Base-by-base conservation (phyloP, 2,888 invertebrate species). In the Drosophila basisetae region DNA sequence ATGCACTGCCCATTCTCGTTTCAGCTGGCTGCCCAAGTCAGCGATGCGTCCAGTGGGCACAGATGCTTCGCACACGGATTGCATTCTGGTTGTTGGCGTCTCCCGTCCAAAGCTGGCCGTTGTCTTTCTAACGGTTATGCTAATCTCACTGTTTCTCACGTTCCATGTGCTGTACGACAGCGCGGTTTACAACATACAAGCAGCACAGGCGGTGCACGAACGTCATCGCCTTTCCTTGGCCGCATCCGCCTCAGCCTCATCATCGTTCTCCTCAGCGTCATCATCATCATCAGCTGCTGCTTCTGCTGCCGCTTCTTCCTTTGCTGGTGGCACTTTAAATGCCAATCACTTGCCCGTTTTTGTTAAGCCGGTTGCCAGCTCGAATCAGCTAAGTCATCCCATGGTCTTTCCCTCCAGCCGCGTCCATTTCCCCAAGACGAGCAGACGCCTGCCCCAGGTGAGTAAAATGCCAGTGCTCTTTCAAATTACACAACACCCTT, bases 141-240 rank as follows among this genome's bases (percentile, higher is more conserved):
- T 97, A 84, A 94, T 97, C 80, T 97, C 97, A 43, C 95, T 97
- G 83, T 97, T 97, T 94, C 95, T 97, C 92, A 97, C 97, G 84
- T 97, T 97, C 94, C 97, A 97, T 92, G 96, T 97, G 90, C 95
- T 97, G 72, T 97, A 97, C 94, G 97, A 97, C 94, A 97, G 96
- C 92, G 97, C 97, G 64, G 95, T 97, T 60, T 96, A 96, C 94
- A 96, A 96, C 91, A 95, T 97, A 85, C 96, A 96, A 94, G 95
- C 95, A 56, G 95, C 95, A 43, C 95, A 95, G 84, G 94, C 95
- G 89, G 94, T 94, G 47, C 95, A 95, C 73, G 95, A 95, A 93
- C 85, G 94, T 92, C 90, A 94, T 93, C 92, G 95, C 47, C 82
- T 93, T 72, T 91, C 93, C 1, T 77, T 93, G 76, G 85, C 78